phyloP scores from a whole-genome alignment of 2,113 vertebrate species.

The Sciurus niger region DNA sequence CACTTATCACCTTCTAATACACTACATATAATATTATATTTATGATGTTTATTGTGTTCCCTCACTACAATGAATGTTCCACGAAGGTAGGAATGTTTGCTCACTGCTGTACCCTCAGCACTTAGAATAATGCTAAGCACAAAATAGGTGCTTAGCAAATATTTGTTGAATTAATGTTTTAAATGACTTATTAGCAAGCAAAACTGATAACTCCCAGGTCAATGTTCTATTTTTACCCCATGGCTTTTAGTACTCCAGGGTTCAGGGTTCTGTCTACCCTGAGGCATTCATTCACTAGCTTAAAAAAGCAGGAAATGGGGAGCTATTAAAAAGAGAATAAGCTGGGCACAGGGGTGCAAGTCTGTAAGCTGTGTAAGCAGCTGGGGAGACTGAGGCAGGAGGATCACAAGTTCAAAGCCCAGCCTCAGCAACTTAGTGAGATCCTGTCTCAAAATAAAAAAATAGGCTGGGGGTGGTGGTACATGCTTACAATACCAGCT shows the following conservation, averaged over 20 bases:
- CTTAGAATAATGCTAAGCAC: not conserved
- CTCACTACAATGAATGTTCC: not conserved
- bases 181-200: conserved; percentile 21
- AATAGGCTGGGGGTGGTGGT: no score
- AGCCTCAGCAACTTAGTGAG: not conserved
- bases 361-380: not conserved
- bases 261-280: no score
- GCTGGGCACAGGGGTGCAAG: not conserved
- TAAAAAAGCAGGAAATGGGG: no score
- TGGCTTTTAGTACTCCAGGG: not conserved
- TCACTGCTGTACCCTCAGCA: not conserved
- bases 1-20: not conserved
- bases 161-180: conserved; percentile 37
- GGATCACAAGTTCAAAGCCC: not conserved
- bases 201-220: not conserved
- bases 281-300: no score
- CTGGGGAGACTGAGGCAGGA: not conserved
- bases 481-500: no score
- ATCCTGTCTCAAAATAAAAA: not conserved
- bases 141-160: not conserved
- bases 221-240: conserved; percentile 12
- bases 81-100: not conserved
- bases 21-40: not conserved
- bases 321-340: not conserved
- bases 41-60: not conserved